These are phyloP conservation scores for Oreochromis niloticus DNA, from an alignment of 2,113 vertebrate species.

Conservation along the genomic window DNA sequence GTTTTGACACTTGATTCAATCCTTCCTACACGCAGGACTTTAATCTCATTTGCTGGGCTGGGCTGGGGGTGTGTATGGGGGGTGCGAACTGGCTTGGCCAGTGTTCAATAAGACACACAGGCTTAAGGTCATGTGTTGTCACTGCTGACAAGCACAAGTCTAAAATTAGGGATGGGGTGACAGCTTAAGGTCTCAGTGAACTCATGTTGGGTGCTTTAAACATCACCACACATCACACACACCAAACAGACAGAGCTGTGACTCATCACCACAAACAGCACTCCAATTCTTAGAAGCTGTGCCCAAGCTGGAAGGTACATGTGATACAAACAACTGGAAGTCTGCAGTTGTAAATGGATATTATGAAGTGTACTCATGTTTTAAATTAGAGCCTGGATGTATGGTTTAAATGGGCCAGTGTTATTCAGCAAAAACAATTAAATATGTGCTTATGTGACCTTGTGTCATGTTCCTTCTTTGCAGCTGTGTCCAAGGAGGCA, in stretches of 20 bases:
- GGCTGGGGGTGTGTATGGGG: background rate
- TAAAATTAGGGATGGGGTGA: conserved; percentile 43
- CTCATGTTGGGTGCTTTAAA: background rate
- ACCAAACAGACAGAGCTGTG: background rate
- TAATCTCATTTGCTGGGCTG: conserved; percentile 43
- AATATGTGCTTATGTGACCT: background rate
- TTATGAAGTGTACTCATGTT: background rate
- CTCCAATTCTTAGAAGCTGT: background rate
- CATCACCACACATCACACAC: background rate
- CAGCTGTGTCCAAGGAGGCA: background rate
- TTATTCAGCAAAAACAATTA: background rate
- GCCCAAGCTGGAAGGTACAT: background rate
- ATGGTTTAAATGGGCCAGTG: background rate
- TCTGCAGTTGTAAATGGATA: background rate
- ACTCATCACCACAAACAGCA: background rate
- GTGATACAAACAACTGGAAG: background rate
- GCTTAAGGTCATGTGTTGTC: conserved; percentile 37
- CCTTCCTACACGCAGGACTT: background rate
- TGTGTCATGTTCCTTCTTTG: background rate
- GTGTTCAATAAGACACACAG: conserved; percentile 17
- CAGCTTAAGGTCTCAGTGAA: background rate
- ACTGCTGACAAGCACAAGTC: background rate
- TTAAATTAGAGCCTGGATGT: background rate
- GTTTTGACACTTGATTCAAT: conserved; percentile 34
- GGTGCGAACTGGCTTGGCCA: background rate